These are phyloP conservation scores for Polydrusus pterygomalis DNA, from an alignment of 2,888 invertebrate genomes.

Conservation along the genomic window DNA sequence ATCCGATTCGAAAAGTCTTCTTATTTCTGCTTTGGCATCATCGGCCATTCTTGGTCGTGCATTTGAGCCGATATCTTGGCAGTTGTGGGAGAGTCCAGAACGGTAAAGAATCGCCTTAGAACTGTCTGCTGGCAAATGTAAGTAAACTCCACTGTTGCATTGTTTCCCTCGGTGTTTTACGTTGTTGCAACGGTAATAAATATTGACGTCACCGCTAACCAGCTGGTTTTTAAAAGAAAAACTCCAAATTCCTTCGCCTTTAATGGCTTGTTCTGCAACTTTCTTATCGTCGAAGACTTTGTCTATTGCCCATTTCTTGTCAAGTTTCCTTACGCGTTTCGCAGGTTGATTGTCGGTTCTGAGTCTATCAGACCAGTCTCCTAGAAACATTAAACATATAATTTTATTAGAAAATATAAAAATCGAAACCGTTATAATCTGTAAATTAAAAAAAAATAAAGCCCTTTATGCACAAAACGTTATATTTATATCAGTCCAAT, in stretches of 20 bases:
- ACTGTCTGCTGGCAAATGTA: not conserved
- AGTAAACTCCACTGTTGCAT: not conserved
- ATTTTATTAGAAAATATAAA: too few relatives aligned
- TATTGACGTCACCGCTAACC: not conserved
- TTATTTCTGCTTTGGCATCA: not conserved
- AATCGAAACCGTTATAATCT: too few relatives aligned
- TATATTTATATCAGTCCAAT: too few relatives aligned
- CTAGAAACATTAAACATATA: too few relatives aligned
- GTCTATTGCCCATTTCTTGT: not conserved
- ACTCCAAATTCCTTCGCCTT: not conserved
- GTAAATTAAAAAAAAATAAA: too few relatives aligned
- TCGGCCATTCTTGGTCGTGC: not conserved
- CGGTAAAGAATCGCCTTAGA: not conserved
- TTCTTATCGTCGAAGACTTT: not conserved
- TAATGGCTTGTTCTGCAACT: constrained; percentile 1
- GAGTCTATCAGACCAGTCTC: too few relatives aligned
- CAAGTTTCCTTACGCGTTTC: too few relatives aligned
- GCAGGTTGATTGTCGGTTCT: too few relatives aligned
- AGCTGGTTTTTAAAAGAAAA: not conserved
- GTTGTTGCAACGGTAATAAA: not conserved
- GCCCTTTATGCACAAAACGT: too few relatives aligned
- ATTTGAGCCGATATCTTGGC: not conserved
- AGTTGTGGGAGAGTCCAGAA: not conserved
- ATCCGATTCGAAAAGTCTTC: not conserved
- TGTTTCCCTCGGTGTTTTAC: not conserved